Conservation (phyloP, 1,140 invertebrate species). For the Drosophila cardini region DNA sequence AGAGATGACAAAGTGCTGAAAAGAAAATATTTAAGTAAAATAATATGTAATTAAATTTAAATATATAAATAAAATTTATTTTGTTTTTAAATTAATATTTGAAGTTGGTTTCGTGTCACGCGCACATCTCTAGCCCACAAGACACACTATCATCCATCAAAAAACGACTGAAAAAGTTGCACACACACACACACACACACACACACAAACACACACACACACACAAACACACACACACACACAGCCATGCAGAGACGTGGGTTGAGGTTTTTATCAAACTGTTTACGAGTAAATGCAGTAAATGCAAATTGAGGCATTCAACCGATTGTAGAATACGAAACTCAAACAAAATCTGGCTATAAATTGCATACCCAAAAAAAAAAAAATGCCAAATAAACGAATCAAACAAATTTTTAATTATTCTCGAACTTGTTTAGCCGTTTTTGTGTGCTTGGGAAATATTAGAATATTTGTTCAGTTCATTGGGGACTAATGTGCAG, state of each 20-base stretch:
- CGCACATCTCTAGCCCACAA: background rate
- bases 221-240: background rate
- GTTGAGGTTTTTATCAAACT: slow-evolving; percentile 28
- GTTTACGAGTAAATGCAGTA: slow-evolving; percentile 5
- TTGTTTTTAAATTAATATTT: too few species aligned
- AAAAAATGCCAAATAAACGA: slow-evolving; percentile 2
- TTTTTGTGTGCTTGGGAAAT: background rate
- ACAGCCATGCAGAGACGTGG: slow-evolving; percentile 1
- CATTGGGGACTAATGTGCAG: slow-evolving; percentile 36
- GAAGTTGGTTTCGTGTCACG: background rate
- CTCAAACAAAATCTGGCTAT: slow-evolving; percentile 12
- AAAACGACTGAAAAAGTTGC: background rate
- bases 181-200: background rate
- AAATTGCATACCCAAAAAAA: slow-evolving; percentile 20
- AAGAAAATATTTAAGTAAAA: too few species aligned
- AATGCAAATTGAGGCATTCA: slow-evolving; percentile 27
- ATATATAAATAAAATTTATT: background rate
- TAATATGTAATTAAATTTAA: background rate
- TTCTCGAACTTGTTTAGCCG: background rate
- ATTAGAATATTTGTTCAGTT: slow-evolving; percentile 8
- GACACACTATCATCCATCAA: slow-evolving; percentile 2
- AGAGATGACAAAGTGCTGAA: background rate
- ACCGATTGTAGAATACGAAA: slow-evolving; percentile 3
- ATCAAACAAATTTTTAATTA: slow-evolving; percentile 23
- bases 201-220: background rate